A percentile compares a stretch with the other conserved stretches of the same genome.
These are phyloP conservation scores for Enteromius paludinosus DNA, from an alignment of 2,797 vertebrate genomes.

Conservation along the genomic window DNA sequence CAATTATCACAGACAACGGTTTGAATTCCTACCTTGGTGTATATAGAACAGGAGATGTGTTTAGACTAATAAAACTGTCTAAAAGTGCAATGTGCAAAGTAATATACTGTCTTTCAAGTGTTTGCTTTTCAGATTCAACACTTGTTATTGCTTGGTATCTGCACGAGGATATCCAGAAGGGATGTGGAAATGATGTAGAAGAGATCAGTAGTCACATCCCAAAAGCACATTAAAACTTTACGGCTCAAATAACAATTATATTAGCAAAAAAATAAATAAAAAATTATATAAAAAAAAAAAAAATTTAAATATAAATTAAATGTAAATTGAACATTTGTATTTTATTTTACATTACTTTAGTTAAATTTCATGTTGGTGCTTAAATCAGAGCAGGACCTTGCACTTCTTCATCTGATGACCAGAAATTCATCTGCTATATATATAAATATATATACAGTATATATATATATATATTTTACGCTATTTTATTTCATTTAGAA, in stretches of 20 bases:
- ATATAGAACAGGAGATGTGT: constrained; percentile 2
- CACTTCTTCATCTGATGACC: too few relatives aligned
- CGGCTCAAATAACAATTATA: neutral
- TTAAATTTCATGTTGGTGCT: neutral
- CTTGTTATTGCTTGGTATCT: neutral
- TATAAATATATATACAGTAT: too few relatives aligned
- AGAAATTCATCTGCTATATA: too few relatives aligned
- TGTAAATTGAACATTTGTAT: neutral
- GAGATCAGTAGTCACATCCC: neutral
- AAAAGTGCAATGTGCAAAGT: neutral
- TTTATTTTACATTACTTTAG: neutral
- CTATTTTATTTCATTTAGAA: too few relatives aligned
- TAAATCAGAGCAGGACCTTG: too few relatives aligned
- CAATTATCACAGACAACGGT: neutral
- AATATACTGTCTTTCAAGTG: constrained; percentile 5
- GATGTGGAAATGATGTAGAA: neutral
- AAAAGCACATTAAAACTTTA: neutral
- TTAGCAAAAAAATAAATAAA: too few relatives aligned
- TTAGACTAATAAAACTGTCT: neutral
- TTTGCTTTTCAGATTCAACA: neutral
- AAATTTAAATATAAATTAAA: too few relatives aligned
- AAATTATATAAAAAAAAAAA: too few relatives aligned
- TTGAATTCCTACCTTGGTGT: neutral
- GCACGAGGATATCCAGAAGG: neutral
- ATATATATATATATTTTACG: too few relatives aligned